These are phyloP conservation scores for Eurypyga helias DNA, from an alignment of 2,113 vertebrate genomes.

Conservation along the genomic window DNA sequence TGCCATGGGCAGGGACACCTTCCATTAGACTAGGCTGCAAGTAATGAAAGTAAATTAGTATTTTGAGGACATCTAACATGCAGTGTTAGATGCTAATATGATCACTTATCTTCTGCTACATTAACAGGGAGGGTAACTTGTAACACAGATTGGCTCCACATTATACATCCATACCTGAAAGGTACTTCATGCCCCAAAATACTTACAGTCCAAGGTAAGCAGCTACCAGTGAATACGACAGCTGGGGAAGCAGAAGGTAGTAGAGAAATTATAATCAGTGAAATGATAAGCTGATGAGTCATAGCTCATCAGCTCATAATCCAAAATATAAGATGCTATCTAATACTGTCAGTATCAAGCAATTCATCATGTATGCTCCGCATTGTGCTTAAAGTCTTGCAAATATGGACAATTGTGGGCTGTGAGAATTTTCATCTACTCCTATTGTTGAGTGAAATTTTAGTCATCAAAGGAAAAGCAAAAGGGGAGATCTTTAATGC, in stretches of 20 bases:
- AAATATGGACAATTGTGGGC: not conserved
- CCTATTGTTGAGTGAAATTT: not conserved
- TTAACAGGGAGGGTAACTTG: not conserved
- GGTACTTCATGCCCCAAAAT: not conserved
- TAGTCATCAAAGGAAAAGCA: not conserved
- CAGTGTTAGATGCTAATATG: not conserved
- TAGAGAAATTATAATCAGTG: not conserved
- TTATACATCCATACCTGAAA: not conserved
- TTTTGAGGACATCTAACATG: not conserved
- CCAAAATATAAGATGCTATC: not conserved
- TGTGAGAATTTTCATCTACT: not conserved
- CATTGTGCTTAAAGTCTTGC: not conserved
- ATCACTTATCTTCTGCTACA: not conserved
- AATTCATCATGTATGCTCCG: not conserved
- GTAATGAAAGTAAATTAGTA: not conserved
- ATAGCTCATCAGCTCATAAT: conserved; percentile 20
- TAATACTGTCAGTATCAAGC: not conserved
- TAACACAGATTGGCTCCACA: not conserved
- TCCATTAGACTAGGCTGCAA: no score
- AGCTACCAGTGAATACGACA: not conserved
- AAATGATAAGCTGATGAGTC: not conserved
- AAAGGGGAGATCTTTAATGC: not conserved
- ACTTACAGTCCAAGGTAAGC: not conserved
- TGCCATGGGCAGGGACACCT: no score
- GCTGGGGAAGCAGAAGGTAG: conserved; percentile 13